phyloP scores from a whole-genome alignment of 2,888 invertebrate genomes.

The Eristalinus sepulchralis region DNA sequence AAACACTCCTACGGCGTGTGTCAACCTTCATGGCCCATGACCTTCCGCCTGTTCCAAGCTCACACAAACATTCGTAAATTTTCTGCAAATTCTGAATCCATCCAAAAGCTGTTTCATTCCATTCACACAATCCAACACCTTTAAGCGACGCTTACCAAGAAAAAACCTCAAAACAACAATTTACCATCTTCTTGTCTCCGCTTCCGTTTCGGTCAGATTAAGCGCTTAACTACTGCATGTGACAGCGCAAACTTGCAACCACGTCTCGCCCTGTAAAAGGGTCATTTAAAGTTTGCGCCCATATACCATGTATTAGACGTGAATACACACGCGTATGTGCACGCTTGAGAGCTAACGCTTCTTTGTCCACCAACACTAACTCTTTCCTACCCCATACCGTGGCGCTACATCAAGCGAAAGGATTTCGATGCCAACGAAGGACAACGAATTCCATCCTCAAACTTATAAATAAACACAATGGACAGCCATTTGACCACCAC shows the following conservation, averaged over 20 bases:
- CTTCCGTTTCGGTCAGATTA: slow-evolving; percentile 18
- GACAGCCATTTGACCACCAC: slow-evolving; percentile 66
- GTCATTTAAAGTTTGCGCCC: slow-evolving; percentile 37
- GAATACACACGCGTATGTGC: background rate
- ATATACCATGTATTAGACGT: background rate
- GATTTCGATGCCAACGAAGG: slow-evolving; percentile 58
- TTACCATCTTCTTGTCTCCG: background rate
- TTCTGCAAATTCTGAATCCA: no score
- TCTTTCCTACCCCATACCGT: slow-evolving; percentile 13
- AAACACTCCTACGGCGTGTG: no score
- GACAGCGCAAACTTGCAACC: slow-evolving; percentile 52
- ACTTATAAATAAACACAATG: slow-evolving; percentile 70
- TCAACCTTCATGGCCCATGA: no score
- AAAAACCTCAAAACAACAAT: background rate
- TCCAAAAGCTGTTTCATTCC: background rate
- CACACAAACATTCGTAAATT: no score
- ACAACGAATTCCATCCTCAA: slow-evolving; percentile 57
- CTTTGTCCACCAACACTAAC: slow-evolving; percentile 47
- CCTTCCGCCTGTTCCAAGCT: no score
- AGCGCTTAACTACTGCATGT: slow-evolving; percentile 36
- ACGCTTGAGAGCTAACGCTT: slow-evolving; percentile 22
- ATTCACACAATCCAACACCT: background rate
- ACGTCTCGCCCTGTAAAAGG: slow-evolving; percentile 41
- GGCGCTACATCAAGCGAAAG: slow-evolving; percentile 59
- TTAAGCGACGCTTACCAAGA: background rate